These are phyloP conservation scores for Selene dorsalis DNA, from an alignment of 2,797 vertebrate species.

Conservation along the genomic window DNA sequence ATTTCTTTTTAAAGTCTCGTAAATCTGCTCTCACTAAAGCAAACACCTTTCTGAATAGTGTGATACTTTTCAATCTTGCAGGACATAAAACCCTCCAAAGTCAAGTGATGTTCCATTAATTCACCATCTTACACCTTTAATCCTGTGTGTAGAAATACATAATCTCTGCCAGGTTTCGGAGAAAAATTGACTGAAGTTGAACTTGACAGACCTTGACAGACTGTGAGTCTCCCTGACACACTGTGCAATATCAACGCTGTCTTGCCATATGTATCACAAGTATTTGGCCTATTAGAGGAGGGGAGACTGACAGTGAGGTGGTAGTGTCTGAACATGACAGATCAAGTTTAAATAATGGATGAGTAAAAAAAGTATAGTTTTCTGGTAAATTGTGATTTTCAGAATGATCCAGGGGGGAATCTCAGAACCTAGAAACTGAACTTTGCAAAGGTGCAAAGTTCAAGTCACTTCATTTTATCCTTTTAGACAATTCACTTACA, in stretches of 20 bases:
- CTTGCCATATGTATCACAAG: constrained; percentile 7
- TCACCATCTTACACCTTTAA: neutral
- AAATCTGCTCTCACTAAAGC: constrained; percentile 1
- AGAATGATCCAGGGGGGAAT: neutral
- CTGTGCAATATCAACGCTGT: constrained; percentile 24
- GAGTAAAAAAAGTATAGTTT: neutral
- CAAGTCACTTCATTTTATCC: too few relatives aligned
- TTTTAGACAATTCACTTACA: too few relatives aligned
- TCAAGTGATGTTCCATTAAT: constrained; percentile 2
- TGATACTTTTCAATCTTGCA: neutral
- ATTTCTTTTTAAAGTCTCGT: neutral
- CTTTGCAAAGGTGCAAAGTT: neutral
- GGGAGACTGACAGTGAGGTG: neutral
- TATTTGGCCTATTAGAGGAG: constrained; percentile 3
- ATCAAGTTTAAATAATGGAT: neutral
- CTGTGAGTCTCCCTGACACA: neutral
- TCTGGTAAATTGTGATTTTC: neutral
- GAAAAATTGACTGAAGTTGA: constrained; percentile 22
- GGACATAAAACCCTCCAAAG: neutral
- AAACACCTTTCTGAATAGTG: neutral
- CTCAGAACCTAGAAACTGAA: neutral
- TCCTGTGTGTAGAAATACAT: neutral
- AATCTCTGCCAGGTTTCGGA: neutral
- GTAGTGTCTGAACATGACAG: neutral
- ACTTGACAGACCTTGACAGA: constrained; percentile 35